A percentile compares a stretch with the other conserved stretches of the same genome.
phyloP scores from a whole-genome alignment of 2,113 vertebrate species.

The Pseudorhombus dupliciocellatus region DNA sequence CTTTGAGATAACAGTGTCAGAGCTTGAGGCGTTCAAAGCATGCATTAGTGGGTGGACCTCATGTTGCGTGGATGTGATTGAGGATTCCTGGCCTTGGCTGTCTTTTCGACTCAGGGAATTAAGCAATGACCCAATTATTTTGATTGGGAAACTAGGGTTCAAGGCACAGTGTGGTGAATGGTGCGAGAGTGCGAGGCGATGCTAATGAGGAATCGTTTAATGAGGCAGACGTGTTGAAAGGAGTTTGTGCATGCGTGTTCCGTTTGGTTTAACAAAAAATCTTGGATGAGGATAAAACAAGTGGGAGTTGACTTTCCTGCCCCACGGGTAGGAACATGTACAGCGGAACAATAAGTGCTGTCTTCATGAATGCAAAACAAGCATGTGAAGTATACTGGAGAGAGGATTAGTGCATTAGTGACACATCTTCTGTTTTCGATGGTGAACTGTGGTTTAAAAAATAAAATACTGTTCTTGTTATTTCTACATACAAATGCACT shows the following conservation, averaged over 20 bases:
- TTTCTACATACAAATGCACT: not conserved
- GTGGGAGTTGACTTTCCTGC: constrained; percentile 18
- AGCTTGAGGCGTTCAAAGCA: constrained; percentile 22
- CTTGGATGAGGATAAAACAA: constrained; percentile 24
- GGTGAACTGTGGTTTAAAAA: not conserved
- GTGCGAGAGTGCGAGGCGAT: constrained; percentile 21
- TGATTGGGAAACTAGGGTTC: constrained; percentile 69
- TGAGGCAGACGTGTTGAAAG: constrained; percentile 26
- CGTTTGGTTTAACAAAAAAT: constrained; percentile 42
- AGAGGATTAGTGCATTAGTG: not conserved
- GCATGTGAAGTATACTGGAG: not conserved
- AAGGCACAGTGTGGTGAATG: constrained; percentile 54
- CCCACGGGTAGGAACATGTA: not conserved
- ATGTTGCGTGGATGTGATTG: constrained; percentile 63
- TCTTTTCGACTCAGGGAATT: constrained; percentile 53
- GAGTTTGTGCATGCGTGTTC: constrained; percentile 39
- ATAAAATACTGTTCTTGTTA: not conserved
- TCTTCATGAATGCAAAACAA: constrained; percentile 27
- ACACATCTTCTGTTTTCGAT: not conserved
- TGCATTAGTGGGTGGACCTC: constrained; percentile 41
- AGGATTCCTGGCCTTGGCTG: constrained; percentile 59
- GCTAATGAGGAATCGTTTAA: constrained; percentile 50
- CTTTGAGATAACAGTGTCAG: constrained; percentile 22
- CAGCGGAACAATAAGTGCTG: constrained; percentile 3
- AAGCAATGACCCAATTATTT: constrained; percentile 72